phyloP scores from a whole-genome alignment of 2,888 invertebrate genomes.

The Plemyria rubiginata region DNA sequence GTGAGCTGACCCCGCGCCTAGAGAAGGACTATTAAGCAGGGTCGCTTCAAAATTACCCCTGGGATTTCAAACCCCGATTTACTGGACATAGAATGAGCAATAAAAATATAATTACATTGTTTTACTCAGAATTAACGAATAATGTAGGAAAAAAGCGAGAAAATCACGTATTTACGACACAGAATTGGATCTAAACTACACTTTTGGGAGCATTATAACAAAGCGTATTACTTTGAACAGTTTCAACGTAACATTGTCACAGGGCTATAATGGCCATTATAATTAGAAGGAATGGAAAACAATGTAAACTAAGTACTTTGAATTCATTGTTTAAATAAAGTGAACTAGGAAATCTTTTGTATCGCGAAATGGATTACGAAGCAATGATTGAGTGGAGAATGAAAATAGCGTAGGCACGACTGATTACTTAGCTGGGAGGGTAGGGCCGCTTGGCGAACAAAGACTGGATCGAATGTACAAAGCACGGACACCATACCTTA shows the following conservation, averaged over 20 bases:
- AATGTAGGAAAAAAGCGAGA: constrained; percentile 60
- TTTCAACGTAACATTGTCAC: constrained; percentile 48
- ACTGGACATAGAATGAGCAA: constrained; percentile 79
- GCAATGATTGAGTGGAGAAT: constrained; percentile 20
- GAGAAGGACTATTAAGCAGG: constrained; percentile 75
- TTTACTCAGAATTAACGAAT: constrained; percentile 69
- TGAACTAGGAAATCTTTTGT: constrained; percentile 16
- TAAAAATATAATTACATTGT: constrained; percentile 82
- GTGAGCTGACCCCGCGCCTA: constrained; percentile 62
- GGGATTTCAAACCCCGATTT: constrained; percentile 76
- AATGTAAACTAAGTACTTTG: constrained; percentile 14
- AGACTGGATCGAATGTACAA: constrained; percentile 64
- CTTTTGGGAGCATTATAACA: constrained; percentile 59
- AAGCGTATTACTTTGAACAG: constrained; percentile 58
- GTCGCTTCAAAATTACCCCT: constrained; percentile 72
- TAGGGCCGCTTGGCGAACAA: constrained; percentile 53
- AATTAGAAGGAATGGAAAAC: constrained; percentile 17
- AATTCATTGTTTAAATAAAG: constrained; percentile 9
- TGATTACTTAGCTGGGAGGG: constrained; percentile 28
- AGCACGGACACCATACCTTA: constrained; percentile 74
- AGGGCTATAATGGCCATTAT: constrained; percentile 38
- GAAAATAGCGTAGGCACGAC: constrained; percentile 16
- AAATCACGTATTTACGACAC: constrained; percentile 61
- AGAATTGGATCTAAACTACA: constrained; percentile 60
- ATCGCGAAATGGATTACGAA: constrained; percentile 20